Base-by-base conservation (phyloP, 2,888 invertebrate species). In the Agonopterix arenella region DNA sequence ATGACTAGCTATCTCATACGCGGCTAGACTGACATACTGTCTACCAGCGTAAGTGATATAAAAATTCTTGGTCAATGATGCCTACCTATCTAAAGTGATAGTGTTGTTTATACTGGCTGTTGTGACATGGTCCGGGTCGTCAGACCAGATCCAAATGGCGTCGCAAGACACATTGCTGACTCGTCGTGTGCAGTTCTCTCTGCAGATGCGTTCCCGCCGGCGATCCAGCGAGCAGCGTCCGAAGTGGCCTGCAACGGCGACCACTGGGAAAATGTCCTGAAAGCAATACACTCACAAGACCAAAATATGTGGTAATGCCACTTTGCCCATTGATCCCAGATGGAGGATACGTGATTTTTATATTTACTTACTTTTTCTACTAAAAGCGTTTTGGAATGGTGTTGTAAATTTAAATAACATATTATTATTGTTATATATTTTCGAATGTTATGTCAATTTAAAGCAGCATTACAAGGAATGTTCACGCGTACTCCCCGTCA, bases 191-290 rank as follows among this genome's bases (percentile, higher is more conserved):
- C 82, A 90, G 90, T 90, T 90, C 81, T 89, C 81, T 89, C 89
- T 78, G 65, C 90, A 90, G 90, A 89, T 90, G 58, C 66, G 77
- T 74, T 79, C 74, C 81, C 82, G 83, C 72, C 82, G 53, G 60
- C 80, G 46, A 80, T 81, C 58, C 89, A 68, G 56, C 90, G 86
- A 63, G 90, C 90, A 68, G 91, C 92, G 73, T 82, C 81, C 76
- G 91, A 91, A 75, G 92, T 92, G 72, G 91, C 91, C 76, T 80
- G 85, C 83, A 90, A 90, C 83, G 92, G 92, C 71, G 92, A 92
- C 89, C 91, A 90, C 78, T 92, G 91, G 90, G 92, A 92, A 91
- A 91, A 90, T 84, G 90, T 90, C 81, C 90, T 92, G 90, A 89
- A 89, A 84, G 80, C 88, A 61, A 84, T 88, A 65, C 84, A 84